Evolutionary conservation across 1,140 invertebrate species (phyloP).

Genomic region (Ceratosolen fusciceps): DNA sequence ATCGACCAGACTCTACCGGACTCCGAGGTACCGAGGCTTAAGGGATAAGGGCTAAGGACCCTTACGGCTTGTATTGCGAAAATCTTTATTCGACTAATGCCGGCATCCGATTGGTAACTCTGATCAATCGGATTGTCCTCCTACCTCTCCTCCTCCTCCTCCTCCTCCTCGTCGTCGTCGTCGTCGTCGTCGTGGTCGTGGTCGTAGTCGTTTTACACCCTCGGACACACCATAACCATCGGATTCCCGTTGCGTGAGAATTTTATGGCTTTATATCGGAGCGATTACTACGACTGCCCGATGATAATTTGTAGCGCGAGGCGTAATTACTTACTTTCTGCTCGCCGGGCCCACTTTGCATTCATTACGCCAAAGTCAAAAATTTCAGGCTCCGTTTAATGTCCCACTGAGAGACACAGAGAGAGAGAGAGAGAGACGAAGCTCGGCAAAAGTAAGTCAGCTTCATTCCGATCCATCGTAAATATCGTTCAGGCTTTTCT

Average conservation of each 20-base stretch:
- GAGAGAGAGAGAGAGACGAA: not conserved
- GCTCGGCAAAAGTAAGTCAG: slow-evolving; percentile 18
- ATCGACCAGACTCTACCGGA: too few relatives aligned
- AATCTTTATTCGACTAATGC: too few relatives aligned
- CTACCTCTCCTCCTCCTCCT: too few relatives aligned
- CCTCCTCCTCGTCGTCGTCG: too few relatives aligned
- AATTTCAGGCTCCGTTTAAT: not conserved
- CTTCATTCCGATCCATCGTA: not conserved
- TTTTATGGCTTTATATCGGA: slow-evolving; percentile 16
- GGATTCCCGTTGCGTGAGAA: not conserved
- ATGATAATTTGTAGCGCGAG: not conserved
- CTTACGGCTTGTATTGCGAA: too few relatives aligned
- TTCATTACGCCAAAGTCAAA: slow-evolving; percentile 8
- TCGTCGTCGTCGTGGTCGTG: too few relatives aligned
- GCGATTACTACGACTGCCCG: not conserved
- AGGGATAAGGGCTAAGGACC: too few relatives aligned
- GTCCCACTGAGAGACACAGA: too few relatives aligned
- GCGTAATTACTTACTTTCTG: not conserved
- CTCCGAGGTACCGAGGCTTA: too few relatives aligned
- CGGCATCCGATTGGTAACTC: too few relatives aligned
- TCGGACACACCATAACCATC: not conserved
- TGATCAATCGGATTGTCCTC: slow-evolving; percentile 44
- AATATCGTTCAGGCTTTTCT: not conserved
- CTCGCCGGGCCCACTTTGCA: not conserved
- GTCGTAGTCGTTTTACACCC: not conserved